Base-by-base conservation (phyloP, 2,797 vertebrate genomes). In the Knipowitschia caucasica region DNA sequence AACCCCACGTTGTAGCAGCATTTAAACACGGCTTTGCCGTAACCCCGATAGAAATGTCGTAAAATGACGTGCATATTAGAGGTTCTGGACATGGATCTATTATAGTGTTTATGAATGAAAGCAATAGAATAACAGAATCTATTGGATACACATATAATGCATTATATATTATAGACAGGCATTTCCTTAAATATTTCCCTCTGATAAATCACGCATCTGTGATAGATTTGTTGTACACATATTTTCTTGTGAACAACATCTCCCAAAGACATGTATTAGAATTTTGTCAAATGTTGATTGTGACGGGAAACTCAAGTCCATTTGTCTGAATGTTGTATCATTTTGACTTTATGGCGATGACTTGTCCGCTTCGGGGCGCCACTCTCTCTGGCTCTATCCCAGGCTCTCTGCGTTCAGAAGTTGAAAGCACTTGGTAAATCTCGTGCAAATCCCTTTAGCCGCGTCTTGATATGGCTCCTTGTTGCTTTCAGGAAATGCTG, bases 401-500 rank as follows among this genome's bases (percentile, higher is more conserved):
- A n/a, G 1, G 25, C 10, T 9, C 4, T n/a, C 2, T 5, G 43
- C 4, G 54, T 6, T 59, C 40, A 35, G 6, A 38, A 68, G 56
- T 21, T 63, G 58, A 59, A 36, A 38, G 51, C 56, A 64, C 58
- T 2, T 20, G 45, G 45, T 75, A 83, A 83, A 73, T 50, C 81
- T 83, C 46, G 27, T 14, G 78, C 36, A 84, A 88, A 86, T 86
- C 84, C 73, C 67, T 70, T 83, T 47, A 83, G 76, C 76, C 56
- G 57, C 39, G 34, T 49, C 65, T 7, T 53, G 73, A 69, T 68
- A 80, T 75, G 80, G 61, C 63, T 67, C 46, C 68, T 18, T 68
- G 60, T 38, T 71, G 83, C 66, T 77, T 82, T 81, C 87, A 84
- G 87, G 88, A 86, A 88, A 86, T 80, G 80, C 83, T 84, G 80